phyloP scores from a whole-genome alignment of 2,888 invertebrate genomes.

The Nebria brevicollis region DNA sequence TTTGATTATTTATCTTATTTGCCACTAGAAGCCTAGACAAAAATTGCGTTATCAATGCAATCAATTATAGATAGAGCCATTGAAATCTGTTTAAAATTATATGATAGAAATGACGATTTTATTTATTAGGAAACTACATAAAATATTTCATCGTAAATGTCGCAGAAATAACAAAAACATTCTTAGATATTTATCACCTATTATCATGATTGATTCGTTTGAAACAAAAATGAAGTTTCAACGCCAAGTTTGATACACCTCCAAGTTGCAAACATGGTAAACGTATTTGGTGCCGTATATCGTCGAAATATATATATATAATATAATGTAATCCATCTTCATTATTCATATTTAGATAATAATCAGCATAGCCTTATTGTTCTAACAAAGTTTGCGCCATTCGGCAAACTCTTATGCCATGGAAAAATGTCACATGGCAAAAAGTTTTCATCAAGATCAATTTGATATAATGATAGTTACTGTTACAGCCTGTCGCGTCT shows the following conservation, averaged over 20 bases:
- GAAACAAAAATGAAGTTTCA: constrained; percentile 24
- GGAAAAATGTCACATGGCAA: constrained; percentile 26
- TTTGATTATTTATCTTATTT: background rate
- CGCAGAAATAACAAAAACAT: no score
- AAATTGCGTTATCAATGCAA: background rate
- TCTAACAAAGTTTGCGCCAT: constrained; percentile 33
- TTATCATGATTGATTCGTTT: constrained; percentile 3
- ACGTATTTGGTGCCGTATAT: constrained; percentile 21
- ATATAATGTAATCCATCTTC: constrained; percentile 40
- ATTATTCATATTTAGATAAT: constrained; percentile 45
- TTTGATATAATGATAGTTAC: constrained; percentile 15
- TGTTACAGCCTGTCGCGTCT: background rate
- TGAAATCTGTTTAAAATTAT: no score
- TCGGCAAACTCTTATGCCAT: constrained; percentile 3
- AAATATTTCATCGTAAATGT: no score
- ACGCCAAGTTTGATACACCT: constrained; percentile 10
- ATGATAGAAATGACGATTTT: no score
- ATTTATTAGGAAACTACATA: no score
- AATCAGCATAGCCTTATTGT: constrained; percentile 22
- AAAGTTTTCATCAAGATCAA: constrained; percentile 35
- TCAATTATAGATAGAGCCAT: background rate
- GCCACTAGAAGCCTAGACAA: background rate
- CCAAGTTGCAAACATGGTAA: constrained; percentile 34
- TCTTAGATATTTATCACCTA: background rate
- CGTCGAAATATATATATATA: constrained; percentile 8